phyloP scores from a whole-genome alignment of 2,797 vertebrate species.

The Salarias fasciatus region DNA sequence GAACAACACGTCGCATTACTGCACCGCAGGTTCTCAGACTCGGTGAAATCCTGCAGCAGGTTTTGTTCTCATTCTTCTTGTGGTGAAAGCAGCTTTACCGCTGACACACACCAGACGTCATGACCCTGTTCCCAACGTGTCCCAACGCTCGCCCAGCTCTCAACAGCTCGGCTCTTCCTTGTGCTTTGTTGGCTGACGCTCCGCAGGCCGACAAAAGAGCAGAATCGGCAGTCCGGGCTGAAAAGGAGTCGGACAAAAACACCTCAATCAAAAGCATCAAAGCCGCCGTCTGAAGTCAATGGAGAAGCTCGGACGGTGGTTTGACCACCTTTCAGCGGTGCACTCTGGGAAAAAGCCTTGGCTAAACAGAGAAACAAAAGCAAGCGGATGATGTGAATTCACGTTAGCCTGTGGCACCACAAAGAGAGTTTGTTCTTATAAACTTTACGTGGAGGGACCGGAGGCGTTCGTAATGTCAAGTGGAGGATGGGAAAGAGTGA shows the following conservation, averaged over 20 bases:
- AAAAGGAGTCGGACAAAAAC: constrained; percentile 67
- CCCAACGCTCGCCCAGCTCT: constrained; percentile 62
- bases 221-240: constrained; percentile 51
- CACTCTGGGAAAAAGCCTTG: constrained; percentile 57
- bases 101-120: constrained; percentile 77
- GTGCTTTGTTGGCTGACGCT: constrained; percentile 66
- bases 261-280: constrained; percentile 63
- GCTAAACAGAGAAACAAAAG: constrained; percentile 65
- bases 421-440: constrained; percentile 73
- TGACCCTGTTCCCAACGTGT: constrained; percentile 58
- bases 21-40: constrained; percentile 46
- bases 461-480: constrained; percentile 65
- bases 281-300: constrained; percentile 54
- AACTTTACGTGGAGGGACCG: constrained; percentile 67
- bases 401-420: constrained; percentile 52
- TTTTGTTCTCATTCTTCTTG: constrained; percentile 64
- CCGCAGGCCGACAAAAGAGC: constrained; percentile 52
- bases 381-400: constrained; percentile 67
- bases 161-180: constrained; percentile 61
- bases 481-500: constrained; percentile 32
- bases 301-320: constrained; percentile 40
- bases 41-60: constrained; percentile 48
- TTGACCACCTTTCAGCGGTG: constrained; percentile 53
- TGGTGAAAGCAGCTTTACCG: constrained; percentile 67
- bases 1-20: constrained; percentile 39